Percentiles rank a stretch among this genome's conserved stretches.
phyloP scores from a whole-genome alignment of 2,113 vertebrate species.

The Eubucco bourcierii region DNA sequence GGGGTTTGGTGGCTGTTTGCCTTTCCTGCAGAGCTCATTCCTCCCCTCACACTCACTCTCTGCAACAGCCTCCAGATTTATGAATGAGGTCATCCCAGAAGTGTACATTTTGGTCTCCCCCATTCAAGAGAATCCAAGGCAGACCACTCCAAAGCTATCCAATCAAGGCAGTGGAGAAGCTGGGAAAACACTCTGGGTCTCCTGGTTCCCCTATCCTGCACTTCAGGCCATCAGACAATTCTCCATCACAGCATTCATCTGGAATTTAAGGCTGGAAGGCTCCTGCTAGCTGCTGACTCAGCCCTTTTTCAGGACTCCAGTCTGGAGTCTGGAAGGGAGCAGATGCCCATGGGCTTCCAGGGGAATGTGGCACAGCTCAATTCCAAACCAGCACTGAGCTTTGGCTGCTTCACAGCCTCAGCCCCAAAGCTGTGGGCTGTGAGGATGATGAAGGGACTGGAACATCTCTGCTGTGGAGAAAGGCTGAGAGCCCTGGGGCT shows the following conservation, averaged over 20 bases:
- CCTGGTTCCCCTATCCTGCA: background rate
- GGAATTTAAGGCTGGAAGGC: background rate
- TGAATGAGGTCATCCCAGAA: background rate
- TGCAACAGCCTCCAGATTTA: background rate
- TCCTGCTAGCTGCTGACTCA: slow-evolving; percentile 21
- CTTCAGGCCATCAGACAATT: background rate
- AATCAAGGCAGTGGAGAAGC: background rate
- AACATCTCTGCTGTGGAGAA: no score
- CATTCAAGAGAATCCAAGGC: background rate
- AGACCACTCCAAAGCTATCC: background rate
- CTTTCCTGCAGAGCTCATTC: background rate
- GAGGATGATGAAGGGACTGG: no score
- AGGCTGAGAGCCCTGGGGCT: no score
- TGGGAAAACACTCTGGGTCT: background rate
- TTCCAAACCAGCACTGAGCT: background rate
- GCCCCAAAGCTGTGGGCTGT: no score
- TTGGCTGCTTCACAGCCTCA: background rate
- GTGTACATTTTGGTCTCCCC: background rate
- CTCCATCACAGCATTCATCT: background rate
- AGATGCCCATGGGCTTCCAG: background rate
- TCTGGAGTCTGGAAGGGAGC: background rate
- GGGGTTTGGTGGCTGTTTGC: background rate
- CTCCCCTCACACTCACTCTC: background rate
- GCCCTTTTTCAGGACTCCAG: background rate
- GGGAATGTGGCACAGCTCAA: background rate